phyloP scores from a whole-genome alignment of 92 coral and sea anemone genomes.

The Porites lobata region DNA sequence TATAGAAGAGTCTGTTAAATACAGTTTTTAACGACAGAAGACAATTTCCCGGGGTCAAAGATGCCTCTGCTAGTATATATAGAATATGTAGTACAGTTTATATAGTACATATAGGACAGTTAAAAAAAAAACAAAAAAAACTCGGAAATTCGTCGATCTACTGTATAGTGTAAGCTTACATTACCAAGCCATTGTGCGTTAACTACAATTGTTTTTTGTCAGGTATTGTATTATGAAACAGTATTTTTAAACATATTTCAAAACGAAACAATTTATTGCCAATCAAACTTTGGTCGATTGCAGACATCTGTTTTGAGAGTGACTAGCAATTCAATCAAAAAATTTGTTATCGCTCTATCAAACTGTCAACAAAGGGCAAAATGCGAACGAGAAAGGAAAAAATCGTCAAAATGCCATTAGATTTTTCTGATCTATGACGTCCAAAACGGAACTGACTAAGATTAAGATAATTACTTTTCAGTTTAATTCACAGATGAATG shows the following conservation, averaged over 20 bases:
- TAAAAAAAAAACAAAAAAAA: too few species aligned
- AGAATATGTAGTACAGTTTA: too few species aligned
- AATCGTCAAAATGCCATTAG: not conserved
- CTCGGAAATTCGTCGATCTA: too few species aligned
- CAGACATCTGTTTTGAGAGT: not conserved
- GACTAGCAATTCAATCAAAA: not conserved
- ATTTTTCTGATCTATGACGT: not conserved
- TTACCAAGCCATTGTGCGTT: too few species aligned
- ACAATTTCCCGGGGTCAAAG: too few species aligned
- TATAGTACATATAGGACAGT: too few species aligned
- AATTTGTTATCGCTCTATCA: constrained; percentile 14
- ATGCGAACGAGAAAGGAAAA: not conserved
- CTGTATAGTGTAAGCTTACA: too few species aligned
- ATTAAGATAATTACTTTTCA: not conserved
- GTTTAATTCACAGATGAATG: not conserved
- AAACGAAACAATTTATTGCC: not conserved
- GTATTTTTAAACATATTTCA: not conserved
- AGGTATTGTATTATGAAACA: too few species aligned
- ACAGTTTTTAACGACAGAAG: too few species aligned
- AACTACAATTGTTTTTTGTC: too few species aligned
- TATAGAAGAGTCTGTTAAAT: too few species aligned
- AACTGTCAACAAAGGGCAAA: not conserved
- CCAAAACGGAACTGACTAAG: not conserved
- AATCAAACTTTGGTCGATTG: not conserved
- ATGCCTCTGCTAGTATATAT: too few species aligned